Percentiles rank a stretch among this genome's conserved stretches.
These are phyloP conservation scores for Ceratina japonica DNA, from an alignment of 1,140 invertebrate species.

Conservation along the genomic window DNA sequence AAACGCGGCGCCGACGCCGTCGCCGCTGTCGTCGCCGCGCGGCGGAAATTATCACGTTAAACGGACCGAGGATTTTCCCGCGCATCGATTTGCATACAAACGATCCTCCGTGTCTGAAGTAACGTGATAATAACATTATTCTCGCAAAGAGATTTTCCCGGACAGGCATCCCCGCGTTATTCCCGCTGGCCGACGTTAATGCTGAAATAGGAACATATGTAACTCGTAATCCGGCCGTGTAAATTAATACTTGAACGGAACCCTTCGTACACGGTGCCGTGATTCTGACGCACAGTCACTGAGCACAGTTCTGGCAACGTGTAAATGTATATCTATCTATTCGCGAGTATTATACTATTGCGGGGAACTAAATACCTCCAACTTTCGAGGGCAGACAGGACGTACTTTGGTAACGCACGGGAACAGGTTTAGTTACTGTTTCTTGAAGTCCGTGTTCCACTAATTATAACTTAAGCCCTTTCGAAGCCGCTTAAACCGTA, in stretches of 20 bases:
- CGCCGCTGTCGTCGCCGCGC: too few relatives aligned
- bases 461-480: not conserved
- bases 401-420: not conserved
- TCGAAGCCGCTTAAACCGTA: not conserved
- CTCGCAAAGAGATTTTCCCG: conserved; percentile 12
- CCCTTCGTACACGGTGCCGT: not conserved
- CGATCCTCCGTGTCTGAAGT: conserved; percentile 14
- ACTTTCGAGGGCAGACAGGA: not conserved
- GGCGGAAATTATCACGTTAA: conserved; percentile 12
- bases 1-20: not conserved
- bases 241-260: conserved; percentile 42
- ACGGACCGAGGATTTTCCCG: conserved; percentile 20
- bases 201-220: conserved; percentile 26
- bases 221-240: conserved; percentile 33
- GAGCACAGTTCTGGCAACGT: not conserved
- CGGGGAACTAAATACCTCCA: not conserved
- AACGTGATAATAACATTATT: conserved; percentile 38
- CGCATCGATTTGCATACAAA: conserved; percentile 35
- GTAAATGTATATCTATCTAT: too few relatives aligned
- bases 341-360: not conserved
- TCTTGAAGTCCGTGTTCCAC: not conserved
- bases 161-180: not conserved
- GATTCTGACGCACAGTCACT: not conserved
- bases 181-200: not conserved
- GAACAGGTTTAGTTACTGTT: not conserved